Evolutionary conservation across 2,888 invertebrate species (phyloP), one percentile per base, ranked within the genome.

Genomic region (Drosophila robusta): DNA sequence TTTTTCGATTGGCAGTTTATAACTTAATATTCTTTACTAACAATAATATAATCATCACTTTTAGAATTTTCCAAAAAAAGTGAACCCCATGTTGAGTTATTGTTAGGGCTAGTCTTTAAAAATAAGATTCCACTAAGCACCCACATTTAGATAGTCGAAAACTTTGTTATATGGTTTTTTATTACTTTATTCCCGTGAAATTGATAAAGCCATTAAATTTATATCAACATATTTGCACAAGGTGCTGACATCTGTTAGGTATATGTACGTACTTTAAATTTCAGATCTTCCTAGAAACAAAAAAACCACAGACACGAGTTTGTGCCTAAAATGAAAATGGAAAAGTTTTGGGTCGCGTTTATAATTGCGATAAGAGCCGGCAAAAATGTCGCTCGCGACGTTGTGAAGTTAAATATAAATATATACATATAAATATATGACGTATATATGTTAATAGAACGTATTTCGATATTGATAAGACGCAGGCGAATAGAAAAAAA

Each of bases 171-270:
- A 52, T 45, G 6, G 2, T 54, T n/a, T 42, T 49, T 56, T 42
- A 54, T 60, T 22, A 18, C 18, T 18, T 26, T 26, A 49, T 58
- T 61, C 54, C 26, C 29, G 36, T 55, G 61, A 58, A 65, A 46
- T 70, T 75, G 61, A 74, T 74, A 61, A 70, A 41, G 24, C 18
- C 41, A 34, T 16, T 52, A 41, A 49, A 55, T 38, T 32, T 60
- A 73, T 60, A 73, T 58, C 22, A 18, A 18, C 18, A 14, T 55
- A 56, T 69, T 49, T 73, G 16, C 56, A 45, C 42, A 54, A 38
- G 46, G 14, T 14, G 32, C 29, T 60, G 41, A 45, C 47, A 74
- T 69, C 29, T 41, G 39, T 16, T 26, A 16, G 41, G 22, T 47
- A 41, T 46, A 56, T 14, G 14, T 38, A 51, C 26, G 12, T 32